Evolutionary conservation across 2,113 vertebrate species (phyloP), one percentile per base, ranked within the genome.

Genomic region (Pipra filicauda): DNA sequence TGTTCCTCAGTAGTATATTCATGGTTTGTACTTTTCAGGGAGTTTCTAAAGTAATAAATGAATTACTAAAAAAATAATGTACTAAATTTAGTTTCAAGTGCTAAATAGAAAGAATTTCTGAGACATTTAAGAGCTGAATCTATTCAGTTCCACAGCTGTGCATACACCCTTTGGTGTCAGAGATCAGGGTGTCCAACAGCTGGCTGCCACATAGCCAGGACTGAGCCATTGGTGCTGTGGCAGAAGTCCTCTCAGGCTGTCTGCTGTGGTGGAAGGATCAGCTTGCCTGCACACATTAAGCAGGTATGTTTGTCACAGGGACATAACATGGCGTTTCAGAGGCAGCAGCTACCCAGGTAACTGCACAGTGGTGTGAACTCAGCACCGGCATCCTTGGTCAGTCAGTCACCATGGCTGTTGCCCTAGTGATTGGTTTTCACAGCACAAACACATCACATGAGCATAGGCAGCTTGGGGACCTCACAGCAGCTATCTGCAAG

Each of bases 391-490:
- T 9, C 69, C 54, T 55, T 24, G 31, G 30, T 15, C 70, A 67
- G 27, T 19, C 44, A 41, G 31, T 22, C 31, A 14, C 49, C 1
- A 0, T 12, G 14, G 23, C 16, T 59, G 9, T 11, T 24, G 20
- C 23, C 12, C 27, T 22, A 15, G 11, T 0, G 0, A 78, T 14
- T 12, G n/a, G 15, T 17, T 31, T 92, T 58, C 23, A 11, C 1
- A 16, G 41, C 57, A 74, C 41, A 82, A 41, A 78, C 28, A 28
- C 8, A 14, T 66, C 51, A 62, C 16, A 5, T 5, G 39, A 18
- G 26, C n/a, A 26, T 9, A 44, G 24, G 37, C 27, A 49, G 24
- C 33, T 35, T 14, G 11, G 12, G 21, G 24, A 82, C 15, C 8
- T 31, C 46, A 51, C 15, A 44, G 67, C 20, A 72, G 22, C 21